A percentile compares a stretch with the other conserved stretches of the same genome.
phyloP scores from a whole-genome alignment of 1,140 invertebrate genomes.

The Rhynchophorus ferrugineus region DNA sequence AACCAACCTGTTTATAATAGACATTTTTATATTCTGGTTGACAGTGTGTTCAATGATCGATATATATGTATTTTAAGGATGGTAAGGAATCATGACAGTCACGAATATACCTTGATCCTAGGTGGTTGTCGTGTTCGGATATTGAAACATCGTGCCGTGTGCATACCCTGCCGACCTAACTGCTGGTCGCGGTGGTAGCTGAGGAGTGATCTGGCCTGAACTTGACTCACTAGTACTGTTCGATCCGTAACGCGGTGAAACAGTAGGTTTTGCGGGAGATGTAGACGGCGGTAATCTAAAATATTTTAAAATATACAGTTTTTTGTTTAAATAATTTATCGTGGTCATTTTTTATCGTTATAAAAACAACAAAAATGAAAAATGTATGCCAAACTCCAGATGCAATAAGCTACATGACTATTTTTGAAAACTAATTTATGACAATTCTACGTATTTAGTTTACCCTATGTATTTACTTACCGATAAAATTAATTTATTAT shows the following conservation, averaged over 20 bases:
- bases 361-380: no score
- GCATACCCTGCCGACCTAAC: constrained; percentile 34
- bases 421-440: no score
- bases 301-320: no score
- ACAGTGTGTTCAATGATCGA: no score
- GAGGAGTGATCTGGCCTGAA: constrained; percentile 35
- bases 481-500: no score
- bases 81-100: constrained; percentile 6
- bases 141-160: constrained; percentile 37
- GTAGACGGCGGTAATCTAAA: constrained; percentile 10
- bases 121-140: constrained; percentile 37
- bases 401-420: no score
- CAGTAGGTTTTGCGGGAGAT: constrained; percentile 24
- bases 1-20: no score
- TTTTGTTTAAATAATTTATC: no score
- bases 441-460: not conserved
- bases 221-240: constrained; percentile 27
- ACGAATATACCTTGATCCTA: constrained; percentile 15
- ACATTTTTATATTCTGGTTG: no score
- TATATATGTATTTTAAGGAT: no score
- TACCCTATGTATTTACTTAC: not conserved
- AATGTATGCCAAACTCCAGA: no score
- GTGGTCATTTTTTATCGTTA: no score
- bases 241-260: constrained; percentile 32
- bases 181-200: constrained; percentile 35